These are phyloP conservation scores for Galeopsomyia nigrocyanea DNA, from an alignment of 2,888 invertebrate species.

Conservation along the genomic window DNA sequence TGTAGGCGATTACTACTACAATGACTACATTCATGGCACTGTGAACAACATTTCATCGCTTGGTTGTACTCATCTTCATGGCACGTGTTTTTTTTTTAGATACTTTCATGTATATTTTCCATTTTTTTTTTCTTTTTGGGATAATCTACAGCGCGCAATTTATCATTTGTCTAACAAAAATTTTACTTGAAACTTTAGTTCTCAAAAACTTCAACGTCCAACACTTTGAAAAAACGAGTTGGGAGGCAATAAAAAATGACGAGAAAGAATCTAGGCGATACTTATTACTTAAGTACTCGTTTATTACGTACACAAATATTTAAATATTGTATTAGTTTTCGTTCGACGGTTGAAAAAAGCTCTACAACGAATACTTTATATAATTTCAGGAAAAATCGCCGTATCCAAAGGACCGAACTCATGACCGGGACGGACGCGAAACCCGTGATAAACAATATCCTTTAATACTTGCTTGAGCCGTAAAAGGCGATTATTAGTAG, in stretches of 20 bases:
- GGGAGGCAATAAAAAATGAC: slow-evolving; percentile 59
- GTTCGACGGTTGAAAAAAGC: neutral
- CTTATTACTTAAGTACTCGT: slow-evolving; percentile 56
- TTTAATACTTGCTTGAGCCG: slow-evolving; percentile 67
- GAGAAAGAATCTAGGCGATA: slow-evolving; percentile 59
- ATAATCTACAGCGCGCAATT: slow-evolving; percentile 11
- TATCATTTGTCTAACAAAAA: slow-evolving; percentile 52
- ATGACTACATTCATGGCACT: neutral
- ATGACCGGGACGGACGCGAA: slow-evolving; percentile 83
- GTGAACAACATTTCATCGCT: neutral
- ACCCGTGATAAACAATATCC: slow-evolving; percentile 88
- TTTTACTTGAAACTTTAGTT: slow-evolving; percentile 59
- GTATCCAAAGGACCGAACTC: slow-evolving; percentile 77
- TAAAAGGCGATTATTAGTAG: slow-evolving; percentile 1
- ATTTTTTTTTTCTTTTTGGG: slow-evolving; percentile 12
- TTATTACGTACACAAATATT: slow-evolving; percentile 40
- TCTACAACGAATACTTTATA: slow-evolving; percentile 38
- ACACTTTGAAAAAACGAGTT: slow-evolving; percentile 63
- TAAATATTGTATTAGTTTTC: neutral
- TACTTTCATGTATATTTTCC: slow-evolving; percentile 12
- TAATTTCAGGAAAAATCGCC: slow-evolving; percentile 84
- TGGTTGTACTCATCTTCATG: neutral
- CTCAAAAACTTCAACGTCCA: slow-evolving; percentile 61
- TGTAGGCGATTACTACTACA: no score
- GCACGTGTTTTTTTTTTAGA: slow-evolving; percentile 6